Evolutionary conservation across 2,797 vertebrate species (phyloP).

Genomic region (Clarias pachynema): DNA sequence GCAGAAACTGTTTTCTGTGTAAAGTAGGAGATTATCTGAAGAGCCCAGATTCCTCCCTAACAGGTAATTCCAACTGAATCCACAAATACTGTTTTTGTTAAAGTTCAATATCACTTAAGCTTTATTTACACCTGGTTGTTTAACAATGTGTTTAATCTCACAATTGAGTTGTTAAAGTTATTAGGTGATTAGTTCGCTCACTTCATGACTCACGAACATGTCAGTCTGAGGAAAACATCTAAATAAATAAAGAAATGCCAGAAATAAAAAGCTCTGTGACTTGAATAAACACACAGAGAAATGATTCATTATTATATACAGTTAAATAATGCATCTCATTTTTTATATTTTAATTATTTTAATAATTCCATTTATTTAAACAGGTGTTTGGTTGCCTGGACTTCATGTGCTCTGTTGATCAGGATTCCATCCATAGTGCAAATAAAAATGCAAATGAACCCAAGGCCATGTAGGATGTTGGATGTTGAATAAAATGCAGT

Average conservation of each 20-base stretch:
- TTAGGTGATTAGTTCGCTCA: not conserved
- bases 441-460: not conserved
- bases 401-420: too few relatives aligned
- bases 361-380: not conserved
- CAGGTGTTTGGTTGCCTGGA: not conserved
- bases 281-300: not conserved
- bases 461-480: not conserved
- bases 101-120: not conserved
- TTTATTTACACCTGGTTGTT: not conserved
- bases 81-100: not conserved
- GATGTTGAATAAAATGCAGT: not conserved
- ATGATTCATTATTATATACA: not conserved
- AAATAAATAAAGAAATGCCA: not conserved
- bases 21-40: not conserved
- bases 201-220: not conserved
- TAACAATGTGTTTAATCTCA: not conserved
- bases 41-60: not conserved
- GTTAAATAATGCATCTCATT: not conserved
- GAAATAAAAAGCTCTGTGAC: not conserved
- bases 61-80: not conserved
- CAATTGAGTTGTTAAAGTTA: not conserved
- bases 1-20: not conserved
- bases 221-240: not conserved
- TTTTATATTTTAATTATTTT: not conserved
- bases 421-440: not conserved